phyloP scores from a whole-genome alignment of 2,888 invertebrate species.

The Drosophila anomelani region DNA sequence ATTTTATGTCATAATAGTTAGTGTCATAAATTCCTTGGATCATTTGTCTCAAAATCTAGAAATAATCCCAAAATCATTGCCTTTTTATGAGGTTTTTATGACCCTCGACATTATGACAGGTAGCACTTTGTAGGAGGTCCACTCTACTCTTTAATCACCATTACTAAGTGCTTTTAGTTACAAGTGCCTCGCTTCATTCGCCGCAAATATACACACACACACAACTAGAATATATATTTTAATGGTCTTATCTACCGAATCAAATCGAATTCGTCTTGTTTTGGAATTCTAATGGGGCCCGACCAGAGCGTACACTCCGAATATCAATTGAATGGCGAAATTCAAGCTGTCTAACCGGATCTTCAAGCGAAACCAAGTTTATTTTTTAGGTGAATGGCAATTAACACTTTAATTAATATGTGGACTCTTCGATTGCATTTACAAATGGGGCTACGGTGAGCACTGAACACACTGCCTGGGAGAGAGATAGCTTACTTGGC shows the following conservation, averaged over 20 bases:
- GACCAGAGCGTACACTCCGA: slow-evolving; percentile 15
- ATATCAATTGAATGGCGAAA: slow-evolving; percentile 34
- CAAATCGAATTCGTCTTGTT: not conserved
- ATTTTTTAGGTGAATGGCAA: slow-evolving; percentile 26
- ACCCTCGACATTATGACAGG: not conserved
- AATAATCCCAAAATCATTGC: not conserved
- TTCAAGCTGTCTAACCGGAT: slow-evolving; percentile 23
- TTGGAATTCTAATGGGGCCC: slow-evolving; percentile 33
- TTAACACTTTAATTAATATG: slow-evolving; percentile 59
- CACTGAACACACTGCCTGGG: slow-evolving; percentile 35
- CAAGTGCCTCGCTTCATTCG: slow-evolving; percentile 21
- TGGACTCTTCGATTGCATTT: slow-evolving; percentile 33
- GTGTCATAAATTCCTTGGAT: too few species aligned
- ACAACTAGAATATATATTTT: slow-evolving; percentile 25
- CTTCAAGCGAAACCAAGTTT: not conserved
- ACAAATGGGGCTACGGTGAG: slow-evolving; percentile 32
- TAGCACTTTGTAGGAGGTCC: slow-evolving; percentile 6
- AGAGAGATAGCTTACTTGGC: slow-evolving; percentile 20
- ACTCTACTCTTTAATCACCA: slow-evolving; percentile 25
- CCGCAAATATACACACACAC: slow-evolving; percentile 15
- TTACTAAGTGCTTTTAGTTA: slow-evolving; percentile 25
- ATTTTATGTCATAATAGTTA: too few species aligned
- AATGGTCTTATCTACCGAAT: slow-evolving; percentile 28
- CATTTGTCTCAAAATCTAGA: too few species aligned
- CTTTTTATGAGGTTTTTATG: not conserved